A percentile compares a stretch with the other conserved stretches of the same genome.
Evolutionary conservation across 2,797 vertebrate genomes (phyloP).

Genomic region (Molossus molossus): DNA sequence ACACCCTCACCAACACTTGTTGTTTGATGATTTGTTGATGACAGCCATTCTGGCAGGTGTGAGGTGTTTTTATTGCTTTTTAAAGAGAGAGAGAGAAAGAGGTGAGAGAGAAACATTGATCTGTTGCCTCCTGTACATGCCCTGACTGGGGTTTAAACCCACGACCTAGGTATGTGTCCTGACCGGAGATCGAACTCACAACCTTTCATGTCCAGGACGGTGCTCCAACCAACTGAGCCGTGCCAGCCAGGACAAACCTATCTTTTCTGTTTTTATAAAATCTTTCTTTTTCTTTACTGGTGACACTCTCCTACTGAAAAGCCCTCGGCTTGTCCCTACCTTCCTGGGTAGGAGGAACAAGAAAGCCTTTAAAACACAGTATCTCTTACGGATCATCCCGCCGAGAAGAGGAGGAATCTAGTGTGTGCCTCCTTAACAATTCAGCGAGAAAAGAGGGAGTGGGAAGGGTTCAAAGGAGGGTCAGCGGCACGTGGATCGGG

Average conservation of each 20-base stretch:
- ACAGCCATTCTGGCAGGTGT: no score
- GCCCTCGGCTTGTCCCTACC: not conserved
- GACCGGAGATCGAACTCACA: not conserved
- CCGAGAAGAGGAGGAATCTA: not conserved
- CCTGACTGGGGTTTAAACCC: no score
- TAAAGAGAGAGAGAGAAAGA: not conserved
- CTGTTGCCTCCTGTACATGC: not conserved
- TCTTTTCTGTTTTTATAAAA: not conserved
- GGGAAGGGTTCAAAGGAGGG: not conserved
- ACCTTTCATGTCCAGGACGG: not conserved
- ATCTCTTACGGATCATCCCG: not conserved
- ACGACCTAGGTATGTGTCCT: not conserved
- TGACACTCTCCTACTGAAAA: not conserved
- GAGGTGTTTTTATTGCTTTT: not conserved
- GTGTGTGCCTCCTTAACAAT: no score
- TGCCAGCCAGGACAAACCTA: not conserved
- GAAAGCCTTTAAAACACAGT: not conserved
- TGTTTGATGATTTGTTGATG: no score
- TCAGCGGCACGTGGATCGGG: fast-evolving
- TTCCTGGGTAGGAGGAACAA: not conserved
- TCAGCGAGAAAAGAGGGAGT: not conserved
- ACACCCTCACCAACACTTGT: no score
- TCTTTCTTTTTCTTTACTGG: not conserved
- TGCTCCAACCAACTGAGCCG: not conserved
- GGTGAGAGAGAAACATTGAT: not conserved